Percentiles rank a stretch among this genome's conserved stretches.
phyloP scores from a whole-genome alignment of 2,113 vertebrate species.

The Malurus elegans region DNA sequence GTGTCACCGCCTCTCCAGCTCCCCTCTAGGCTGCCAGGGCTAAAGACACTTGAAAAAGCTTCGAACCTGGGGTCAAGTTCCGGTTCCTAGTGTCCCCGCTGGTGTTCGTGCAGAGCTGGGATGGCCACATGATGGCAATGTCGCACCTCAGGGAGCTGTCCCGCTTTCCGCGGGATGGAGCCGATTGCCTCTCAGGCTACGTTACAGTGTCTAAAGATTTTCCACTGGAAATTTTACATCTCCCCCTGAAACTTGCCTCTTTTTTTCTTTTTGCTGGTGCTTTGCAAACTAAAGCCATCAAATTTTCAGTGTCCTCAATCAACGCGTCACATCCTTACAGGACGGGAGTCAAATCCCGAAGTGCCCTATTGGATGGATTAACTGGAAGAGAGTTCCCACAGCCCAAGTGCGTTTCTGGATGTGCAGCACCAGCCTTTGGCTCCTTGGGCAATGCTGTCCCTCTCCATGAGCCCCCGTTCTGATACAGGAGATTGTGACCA shows the following conservation, averaged over 20 bases:
- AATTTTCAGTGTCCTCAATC: neutral
- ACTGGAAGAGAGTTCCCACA: neutral
- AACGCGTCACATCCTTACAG: neutral
- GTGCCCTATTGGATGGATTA: neutral
- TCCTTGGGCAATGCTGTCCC: neutral
- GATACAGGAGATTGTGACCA: neutral
- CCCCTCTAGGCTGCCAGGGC: neutral
- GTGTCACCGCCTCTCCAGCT: neutral
- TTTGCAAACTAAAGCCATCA: neutral
- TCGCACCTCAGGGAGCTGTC: neutral
- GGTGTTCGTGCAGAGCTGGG: neutral
- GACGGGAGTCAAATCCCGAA: neutral
- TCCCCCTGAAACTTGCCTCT: neutral
- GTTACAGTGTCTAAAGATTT: neutral
- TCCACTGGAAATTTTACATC: neutral
- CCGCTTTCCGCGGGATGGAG: rapidly evolving
- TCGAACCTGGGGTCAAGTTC: rapidly evolving
- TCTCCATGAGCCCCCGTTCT: neutral
- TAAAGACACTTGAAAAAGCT: neutral
- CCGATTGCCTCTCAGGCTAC: neutral
- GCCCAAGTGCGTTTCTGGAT: neutral
- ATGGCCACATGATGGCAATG: conserved; percentile 13
- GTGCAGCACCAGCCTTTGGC: neutral
- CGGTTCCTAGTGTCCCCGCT: too few relatives aligned
- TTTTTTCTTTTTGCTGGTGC: neutral